Percentiles rank a stretch among this genome's conserved stretches.
phyloP scores from a whole-genome alignment of 2,113 vertebrate species.

The Engraulis encrasicolus region DNA sequence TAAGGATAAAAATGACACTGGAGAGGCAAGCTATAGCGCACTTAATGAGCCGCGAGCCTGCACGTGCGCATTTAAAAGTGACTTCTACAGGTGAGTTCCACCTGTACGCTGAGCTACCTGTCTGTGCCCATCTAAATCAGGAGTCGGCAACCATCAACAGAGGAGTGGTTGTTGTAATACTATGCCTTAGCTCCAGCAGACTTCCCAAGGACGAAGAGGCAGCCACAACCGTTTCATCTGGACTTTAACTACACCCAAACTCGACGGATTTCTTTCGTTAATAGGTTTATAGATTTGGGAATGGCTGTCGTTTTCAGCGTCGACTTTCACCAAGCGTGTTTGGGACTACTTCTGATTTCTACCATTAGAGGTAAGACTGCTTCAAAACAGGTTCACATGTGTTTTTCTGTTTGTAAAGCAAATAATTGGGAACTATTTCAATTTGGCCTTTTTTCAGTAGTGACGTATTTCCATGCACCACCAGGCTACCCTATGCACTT shows the following conservation, averaged over 20 bases:
- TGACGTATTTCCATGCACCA: no score
- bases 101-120: neutral
- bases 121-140: neutral
- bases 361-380: neutral
- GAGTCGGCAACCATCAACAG: neutral
- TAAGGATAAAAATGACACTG: no score
- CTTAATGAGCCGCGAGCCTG: neutral
- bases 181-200: neutral
- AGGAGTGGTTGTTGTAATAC: conserved; percentile 8
- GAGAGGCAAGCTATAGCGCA: no score
- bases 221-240: neutral
- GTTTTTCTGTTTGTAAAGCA: neutral
- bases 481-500: no score
- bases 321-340: neutral
- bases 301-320: neutral
- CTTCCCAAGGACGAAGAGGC: conserved; percentile 2
- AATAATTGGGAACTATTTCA: no score
- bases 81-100: conserved; percentile 1
- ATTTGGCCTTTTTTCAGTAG: no score
- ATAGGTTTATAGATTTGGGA: neutral
- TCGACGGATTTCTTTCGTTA: neutral
- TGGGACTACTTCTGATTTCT: conserved; percentile 10
- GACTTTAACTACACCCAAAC: no score
- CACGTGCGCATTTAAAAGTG: neutral
- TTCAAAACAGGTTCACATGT: no score